Evolutionary conservation across 2,888 invertebrate genomes (phyloP).

Genomic region (Antitype chi): DNA sequence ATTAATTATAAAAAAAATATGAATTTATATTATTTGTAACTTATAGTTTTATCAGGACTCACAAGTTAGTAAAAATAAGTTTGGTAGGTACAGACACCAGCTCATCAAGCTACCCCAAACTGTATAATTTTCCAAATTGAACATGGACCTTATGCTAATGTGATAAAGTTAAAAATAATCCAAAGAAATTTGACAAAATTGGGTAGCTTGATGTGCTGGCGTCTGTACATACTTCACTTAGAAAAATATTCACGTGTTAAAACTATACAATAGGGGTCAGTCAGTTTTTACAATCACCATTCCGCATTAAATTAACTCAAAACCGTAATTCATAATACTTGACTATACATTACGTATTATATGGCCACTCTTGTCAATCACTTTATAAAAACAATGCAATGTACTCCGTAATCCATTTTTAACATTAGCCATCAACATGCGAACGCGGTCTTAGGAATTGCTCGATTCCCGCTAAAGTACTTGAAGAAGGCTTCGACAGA

Average conservation of each 20-base stretch:
- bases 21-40: neutral
- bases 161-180: no score
- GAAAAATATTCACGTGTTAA: neutral
- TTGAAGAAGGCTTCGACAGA: conserved; percentile 66
- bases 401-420: conserved; percentile 45
- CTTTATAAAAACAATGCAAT: conserved; percentile 31
- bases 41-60: neutral
- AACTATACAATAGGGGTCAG: neutral
- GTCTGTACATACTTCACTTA: no score
- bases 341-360: conserved; percentile 6
- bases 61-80: conserved; percentile 11
- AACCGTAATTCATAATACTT: neutral
- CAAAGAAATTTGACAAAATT: no score
- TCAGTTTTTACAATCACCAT: neutral
- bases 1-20: no score
- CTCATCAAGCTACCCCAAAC: no score
- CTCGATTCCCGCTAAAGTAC: conserved; percentile 46
- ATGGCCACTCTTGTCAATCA: conserved; percentile 26
- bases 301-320: neutral
- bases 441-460: conserved; percentile 35
- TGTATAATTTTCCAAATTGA: no score
- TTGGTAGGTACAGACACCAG: no score
- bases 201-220: no score
- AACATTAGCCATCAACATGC: conserved; percentile 45
- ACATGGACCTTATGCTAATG: no score